Conservation (phyloP, 2,888 invertebrate genomes). For the Anthophora plumipes region DNA sequence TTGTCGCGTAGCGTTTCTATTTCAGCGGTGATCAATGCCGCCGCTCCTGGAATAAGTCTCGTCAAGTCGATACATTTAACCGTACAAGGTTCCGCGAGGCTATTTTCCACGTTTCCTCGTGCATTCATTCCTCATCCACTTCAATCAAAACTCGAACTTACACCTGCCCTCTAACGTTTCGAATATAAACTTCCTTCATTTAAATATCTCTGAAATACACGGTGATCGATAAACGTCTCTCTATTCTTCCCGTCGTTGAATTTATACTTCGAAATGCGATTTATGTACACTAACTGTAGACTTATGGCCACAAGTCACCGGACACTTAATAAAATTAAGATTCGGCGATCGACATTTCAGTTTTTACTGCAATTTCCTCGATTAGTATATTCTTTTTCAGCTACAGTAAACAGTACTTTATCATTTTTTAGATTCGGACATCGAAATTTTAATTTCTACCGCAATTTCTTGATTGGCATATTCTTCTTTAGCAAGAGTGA, state of each 20-base stretch:
- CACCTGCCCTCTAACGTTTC: neutral
- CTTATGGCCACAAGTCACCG: too few relatives aligned
- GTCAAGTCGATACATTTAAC: conserved; percentile 35
- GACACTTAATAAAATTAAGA: too few relatives aligned
- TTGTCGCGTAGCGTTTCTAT: conserved; percentile 15
- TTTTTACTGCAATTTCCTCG: too few relatives aligned
- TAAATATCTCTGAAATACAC: neutral
- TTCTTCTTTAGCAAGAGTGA: too few relatives aligned
- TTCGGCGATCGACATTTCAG: too few relatives aligned
- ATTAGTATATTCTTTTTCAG: too few relatives aligned
- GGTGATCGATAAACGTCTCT: neutral
- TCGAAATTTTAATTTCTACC: too few relatives aligned
- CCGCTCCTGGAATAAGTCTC: conserved; percentile 2
- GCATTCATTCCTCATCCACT: conserved; percentile 2
- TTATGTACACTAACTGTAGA: too few relatives aligned
- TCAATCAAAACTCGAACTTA: neutral
- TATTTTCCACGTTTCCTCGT: conserved; percentile 18
- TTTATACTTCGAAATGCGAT: neutral
- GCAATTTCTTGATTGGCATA: too few relatives aligned
- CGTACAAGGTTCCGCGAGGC: conserved; percentile 5
- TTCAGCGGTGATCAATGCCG: conserved; percentile 34
- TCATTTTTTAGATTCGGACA: too few relatives aligned
- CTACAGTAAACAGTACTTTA: too few relatives aligned
- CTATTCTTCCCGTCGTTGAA: too few relatives aligned
- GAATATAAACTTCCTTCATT: neutral